These are phyloP conservation scores for Heterochromis multidens DNA, from an alignment of 2,113 vertebrate genomes.

Conservation along the genomic window DNA sequence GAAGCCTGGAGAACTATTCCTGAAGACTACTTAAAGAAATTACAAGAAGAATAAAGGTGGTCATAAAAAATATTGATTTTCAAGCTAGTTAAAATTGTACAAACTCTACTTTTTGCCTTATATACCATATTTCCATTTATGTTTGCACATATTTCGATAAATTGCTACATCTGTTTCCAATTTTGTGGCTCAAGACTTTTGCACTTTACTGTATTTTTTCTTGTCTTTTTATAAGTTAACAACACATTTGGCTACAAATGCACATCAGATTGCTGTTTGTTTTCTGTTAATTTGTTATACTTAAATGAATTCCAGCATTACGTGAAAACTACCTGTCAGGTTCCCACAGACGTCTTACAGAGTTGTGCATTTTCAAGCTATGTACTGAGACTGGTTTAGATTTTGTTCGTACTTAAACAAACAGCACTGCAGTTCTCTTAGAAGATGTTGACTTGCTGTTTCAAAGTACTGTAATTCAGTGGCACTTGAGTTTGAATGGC, in stretches of 20 bases:
- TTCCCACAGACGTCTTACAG: not conserved
- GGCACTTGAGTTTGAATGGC: conserved; percentile 20
- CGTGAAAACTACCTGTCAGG: not conserved
- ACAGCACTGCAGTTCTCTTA: not conserved
- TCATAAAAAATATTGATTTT: not conserved
- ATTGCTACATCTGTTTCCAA: not conserved
- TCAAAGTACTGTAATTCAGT: not conserved
- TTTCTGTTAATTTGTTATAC: not conserved
- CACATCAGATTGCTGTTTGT: not conserved
- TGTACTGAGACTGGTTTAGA: not conserved
- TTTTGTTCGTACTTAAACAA: not conserved
- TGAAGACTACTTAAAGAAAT: not conserved
- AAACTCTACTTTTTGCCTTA: not conserved
- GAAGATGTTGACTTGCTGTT: not conserved
- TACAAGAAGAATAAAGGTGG: not conserved
- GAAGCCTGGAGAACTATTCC: not conserved
- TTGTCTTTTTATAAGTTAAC: not conserved
- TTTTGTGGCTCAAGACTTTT: not conserved
- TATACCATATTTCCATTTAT: not conserved
- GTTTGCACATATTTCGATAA: not conserved
- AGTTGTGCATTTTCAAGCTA: not conserved
- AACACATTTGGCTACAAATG: not conserved
- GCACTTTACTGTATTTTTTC: not conserved
- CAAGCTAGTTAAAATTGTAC: not conserved
- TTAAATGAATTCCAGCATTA: not conserved